A percentile compares a stretch with the other conserved stretches of the same genome.
Conservation (phyloP, 2,797 vertebrate species). For the Intellagama lesueurii region DNA sequence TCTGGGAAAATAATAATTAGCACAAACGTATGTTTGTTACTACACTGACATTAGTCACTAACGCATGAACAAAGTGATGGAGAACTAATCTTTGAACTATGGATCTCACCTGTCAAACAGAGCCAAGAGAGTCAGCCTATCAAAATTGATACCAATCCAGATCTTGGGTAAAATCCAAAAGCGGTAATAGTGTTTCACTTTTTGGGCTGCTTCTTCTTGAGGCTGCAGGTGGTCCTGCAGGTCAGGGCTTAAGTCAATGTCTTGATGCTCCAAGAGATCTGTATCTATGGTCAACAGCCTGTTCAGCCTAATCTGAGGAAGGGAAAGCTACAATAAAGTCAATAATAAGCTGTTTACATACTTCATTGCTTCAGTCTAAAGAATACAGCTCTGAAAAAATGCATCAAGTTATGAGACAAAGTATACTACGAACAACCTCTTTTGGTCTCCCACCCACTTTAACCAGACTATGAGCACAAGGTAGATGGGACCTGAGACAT, state of each 20-base stretch:
- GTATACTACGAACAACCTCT: background rate
- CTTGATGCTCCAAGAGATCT: slow-evolving; percentile 95
- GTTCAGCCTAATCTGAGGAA: slow-evolving; percentile 96
- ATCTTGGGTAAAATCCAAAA: slow-evolving; percentile 95
- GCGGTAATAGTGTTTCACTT: slow-evolving; percentile 95
- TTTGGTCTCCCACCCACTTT: background rate
- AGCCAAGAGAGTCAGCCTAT: slow-evolving; percentile 96
- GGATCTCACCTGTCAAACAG: slow-evolving; percentile 93
- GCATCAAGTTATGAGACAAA: background rate
- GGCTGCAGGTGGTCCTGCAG: slow-evolving; percentile 90
- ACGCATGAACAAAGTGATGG: background rate
- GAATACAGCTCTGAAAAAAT: background rate
- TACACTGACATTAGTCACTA: background rate
- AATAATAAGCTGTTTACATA: slow-evolving; percentile 50
- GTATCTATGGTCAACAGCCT: slow-evolving; percentile 95
- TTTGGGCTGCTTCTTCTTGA: slow-evolving; percentile 87
- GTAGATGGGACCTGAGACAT: background rate
- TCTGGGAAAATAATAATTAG: background rate
- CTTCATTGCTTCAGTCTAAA: background rate
- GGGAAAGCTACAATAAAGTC: slow-evolving; percentile 86
- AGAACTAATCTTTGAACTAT: slow-evolving; percentile 19
- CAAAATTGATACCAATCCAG: slow-evolving; percentile 97
- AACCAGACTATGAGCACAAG: background rate
- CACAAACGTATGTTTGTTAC: background rate
- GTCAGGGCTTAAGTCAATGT: slow-evolving; percentile 94